A percentile compares a stretch with the other conserved stretches of the same genome.
Evolutionary conservation across 2,797 vertebrate genomes (phyloP).

Genomic region (Rallus crepitans): DNA sequence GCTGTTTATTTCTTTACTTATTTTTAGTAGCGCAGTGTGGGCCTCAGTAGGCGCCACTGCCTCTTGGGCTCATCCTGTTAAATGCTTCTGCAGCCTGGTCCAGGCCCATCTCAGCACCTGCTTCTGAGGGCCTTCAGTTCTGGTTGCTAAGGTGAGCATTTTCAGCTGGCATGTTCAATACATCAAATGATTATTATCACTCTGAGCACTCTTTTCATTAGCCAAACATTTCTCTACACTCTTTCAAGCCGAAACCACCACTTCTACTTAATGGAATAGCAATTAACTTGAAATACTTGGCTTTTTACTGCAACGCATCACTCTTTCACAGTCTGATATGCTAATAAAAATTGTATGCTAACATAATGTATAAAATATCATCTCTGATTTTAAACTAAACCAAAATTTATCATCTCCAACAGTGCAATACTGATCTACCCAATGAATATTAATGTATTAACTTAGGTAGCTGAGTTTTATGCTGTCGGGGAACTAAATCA

Average conservation of each 20-base stretch:
- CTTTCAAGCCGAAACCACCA: conserved; percentile 39
- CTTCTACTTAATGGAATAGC: conserved; percentile 64
- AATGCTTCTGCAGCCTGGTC: background rate
- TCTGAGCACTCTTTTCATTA: conserved; percentile 51
- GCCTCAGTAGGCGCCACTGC: fast-evolving
- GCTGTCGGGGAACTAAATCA: background rate
- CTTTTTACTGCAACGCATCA: conserved; percentile 62
- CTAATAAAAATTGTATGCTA: conserved; percentile 68
- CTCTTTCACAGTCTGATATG: conserved; percentile 42
- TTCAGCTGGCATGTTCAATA: background rate
- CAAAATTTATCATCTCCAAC: conserved; percentile 44
- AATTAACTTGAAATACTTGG: conserved; percentile 70
- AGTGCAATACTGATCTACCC: background rate
- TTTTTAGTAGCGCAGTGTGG: background rate
- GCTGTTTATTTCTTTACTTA: background rate
- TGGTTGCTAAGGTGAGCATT: background rate
- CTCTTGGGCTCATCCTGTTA: background rate
- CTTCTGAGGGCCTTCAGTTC: background rate
- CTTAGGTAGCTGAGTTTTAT: background rate
- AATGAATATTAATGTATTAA: conserved; percentile 44
- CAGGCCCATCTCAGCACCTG: background rate
- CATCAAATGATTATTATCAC: conserved; percentile 31
- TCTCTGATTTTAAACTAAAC: conserved; percentile 58
- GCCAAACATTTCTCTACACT: conserved; percentile 44
- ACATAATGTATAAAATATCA: conserved; percentile 60